Conservation (phyloP, 2,888 invertebrate genomes). For the Willowsia nigromaculata region DNA sequence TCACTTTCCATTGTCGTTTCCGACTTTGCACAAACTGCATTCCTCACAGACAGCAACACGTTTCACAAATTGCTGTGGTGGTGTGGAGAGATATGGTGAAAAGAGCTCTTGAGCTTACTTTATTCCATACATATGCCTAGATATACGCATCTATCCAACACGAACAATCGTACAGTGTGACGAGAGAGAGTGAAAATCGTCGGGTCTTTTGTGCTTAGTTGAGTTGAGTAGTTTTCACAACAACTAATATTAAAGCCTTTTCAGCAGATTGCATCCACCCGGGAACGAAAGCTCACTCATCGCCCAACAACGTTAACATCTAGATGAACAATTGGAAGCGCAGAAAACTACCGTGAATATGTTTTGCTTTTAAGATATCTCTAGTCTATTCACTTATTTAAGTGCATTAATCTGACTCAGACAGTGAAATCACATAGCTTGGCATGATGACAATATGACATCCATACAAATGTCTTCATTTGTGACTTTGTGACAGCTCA, state of each 20-base stretch:
- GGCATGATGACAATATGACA: constrained; percentile 9
- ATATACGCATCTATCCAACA: neutral
- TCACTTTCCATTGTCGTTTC: constrained; percentile 16
- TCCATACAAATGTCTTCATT: neutral
- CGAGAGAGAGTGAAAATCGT: neutral
- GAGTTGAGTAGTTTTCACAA: neutral
- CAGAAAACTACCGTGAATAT: neutral
- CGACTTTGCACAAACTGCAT: neutral
- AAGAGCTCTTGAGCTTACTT: constrained; percentile 27
- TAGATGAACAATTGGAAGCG: neutral
- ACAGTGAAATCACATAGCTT: neutral
- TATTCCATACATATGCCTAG: neutral
- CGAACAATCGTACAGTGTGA: neutral
- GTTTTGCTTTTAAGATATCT: neutral
- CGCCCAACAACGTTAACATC: neutral
- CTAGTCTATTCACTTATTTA: neutral
- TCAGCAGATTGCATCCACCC: neutral
- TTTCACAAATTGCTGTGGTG: constrained; percentile 24
- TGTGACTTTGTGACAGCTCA: constrained; percentile 21
- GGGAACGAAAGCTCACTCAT: neutral
- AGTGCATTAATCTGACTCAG: neutral
- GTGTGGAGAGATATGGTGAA: neutral
- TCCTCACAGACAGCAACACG: constrained; percentile 6
- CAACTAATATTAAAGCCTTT: neutral
- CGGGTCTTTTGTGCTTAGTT: neutral